phyloP scores from a whole-genome alignment of 2,888 invertebrate genomes.

The Eumacrocentrus americanus region DNA sequence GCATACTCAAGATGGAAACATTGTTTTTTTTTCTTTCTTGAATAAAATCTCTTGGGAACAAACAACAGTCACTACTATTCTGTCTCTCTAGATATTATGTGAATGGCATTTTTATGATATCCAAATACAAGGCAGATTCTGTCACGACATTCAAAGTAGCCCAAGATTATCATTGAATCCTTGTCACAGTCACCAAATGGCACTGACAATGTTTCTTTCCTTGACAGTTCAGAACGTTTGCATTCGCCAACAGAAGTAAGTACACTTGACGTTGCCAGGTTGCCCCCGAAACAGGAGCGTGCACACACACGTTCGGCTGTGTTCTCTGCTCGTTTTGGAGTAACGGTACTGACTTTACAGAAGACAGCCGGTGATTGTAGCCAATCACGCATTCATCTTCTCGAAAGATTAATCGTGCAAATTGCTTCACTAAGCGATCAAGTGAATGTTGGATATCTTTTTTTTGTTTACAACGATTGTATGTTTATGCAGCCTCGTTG shows the following conservation, averaged over 20 bases:
- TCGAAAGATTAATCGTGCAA: neutral
- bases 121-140: slow-evolving; percentile 13
- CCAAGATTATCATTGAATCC: slow-evolving; percentile 23
- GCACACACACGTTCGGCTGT: slow-evolving; percentile 14
- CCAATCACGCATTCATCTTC: slow-evolving; percentile 9
- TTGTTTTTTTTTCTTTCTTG: slow-evolving; percentile 6
- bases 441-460: neutral
- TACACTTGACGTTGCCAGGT: slow-evolving; percentile 29
- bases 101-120: slow-evolving; percentile 25
- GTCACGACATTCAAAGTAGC: slow-evolving; percentile 23
- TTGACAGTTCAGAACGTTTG: slow-evolving; percentile 19
- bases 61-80: slow-evolving; percentile 24
- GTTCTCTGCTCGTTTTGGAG: slow-evolving; percentile 29
- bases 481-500: slow-evolving; percentile 50
- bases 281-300: slow-evolving; percentile 17
- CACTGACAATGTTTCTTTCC: slow-evolving; percentile 13
- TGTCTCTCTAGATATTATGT: slow-evolving; percentile 26
- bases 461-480: slow-evolving; percentile 28
- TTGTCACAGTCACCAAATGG: slow-evolving; percentile 23
- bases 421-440: neutral
- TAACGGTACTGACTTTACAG: slow-evolving; percentile 18
- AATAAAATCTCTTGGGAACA: slow-evolving; percentile 6
- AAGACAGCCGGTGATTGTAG: slow-evolving; percentile 15
- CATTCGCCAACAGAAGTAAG: slow-evolving; percentile 24
- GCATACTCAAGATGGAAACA: slow-evolving; percentile 9